Conservation (phyloP, 2,113 vertebrate species). For the Probosciger aterrimus region DNA sequence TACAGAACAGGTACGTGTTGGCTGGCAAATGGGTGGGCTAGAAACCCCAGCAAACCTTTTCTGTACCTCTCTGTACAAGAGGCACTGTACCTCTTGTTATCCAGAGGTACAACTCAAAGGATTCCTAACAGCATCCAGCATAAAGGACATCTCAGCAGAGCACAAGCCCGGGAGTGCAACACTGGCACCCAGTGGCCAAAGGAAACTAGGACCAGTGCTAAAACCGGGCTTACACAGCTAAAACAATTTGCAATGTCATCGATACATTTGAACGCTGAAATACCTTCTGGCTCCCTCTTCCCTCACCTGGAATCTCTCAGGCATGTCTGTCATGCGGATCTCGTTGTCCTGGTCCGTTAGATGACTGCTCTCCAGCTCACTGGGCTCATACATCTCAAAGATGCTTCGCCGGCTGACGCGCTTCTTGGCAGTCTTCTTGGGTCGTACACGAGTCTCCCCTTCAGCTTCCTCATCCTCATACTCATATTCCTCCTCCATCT, state of each 20-base stretch:
- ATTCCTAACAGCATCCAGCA: not conserved
- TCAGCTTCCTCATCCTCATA: constrained; percentile 95
- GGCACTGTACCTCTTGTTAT: not conserved
- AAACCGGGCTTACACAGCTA: not conserved
- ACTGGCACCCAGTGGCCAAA: constrained; percentile 46
- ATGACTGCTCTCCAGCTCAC: constrained; percentile 97
- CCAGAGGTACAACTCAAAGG: not conserved
- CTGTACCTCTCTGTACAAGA: no score
- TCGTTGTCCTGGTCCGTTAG: constrained; percentile 98
- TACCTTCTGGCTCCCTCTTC: not conserved
- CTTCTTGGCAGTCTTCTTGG: constrained; percentile 93
- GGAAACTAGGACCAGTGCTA: not conserved
- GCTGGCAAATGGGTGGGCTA: not conserved
- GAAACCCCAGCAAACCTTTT: not conserved
- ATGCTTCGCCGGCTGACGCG: constrained; percentile 94
- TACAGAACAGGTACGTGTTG: accelerated
- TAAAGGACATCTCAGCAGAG: not conserved
- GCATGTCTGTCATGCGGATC: constrained; percentile 96
- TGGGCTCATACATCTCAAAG: constrained; percentile 97
- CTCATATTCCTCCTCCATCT: constrained; percentile 90
- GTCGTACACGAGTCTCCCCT: constrained; percentile 90
- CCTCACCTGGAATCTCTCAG: constrained; percentile 95
- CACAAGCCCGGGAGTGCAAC: not conserved
- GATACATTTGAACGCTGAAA: accelerated
- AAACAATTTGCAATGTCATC: accelerated